phyloP scores from a whole-genome alignment of 1,140 invertebrate genomes.

The Venturia canescens region DNA sequence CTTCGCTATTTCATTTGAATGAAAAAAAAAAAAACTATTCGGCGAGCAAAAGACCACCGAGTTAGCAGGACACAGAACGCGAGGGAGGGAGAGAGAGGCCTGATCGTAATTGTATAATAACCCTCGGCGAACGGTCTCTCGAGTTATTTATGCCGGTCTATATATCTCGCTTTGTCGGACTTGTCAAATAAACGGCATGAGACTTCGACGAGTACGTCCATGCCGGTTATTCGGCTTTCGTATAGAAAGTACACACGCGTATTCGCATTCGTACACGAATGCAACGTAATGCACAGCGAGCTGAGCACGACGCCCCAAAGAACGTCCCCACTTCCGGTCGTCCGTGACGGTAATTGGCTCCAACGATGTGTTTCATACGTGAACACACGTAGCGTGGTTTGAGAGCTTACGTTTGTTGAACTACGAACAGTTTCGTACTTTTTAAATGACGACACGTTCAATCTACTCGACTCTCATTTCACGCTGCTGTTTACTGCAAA shows the following conservation, averaged over 20 bases:
- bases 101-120: conserved; percentile 76
- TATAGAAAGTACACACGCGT: background rate
- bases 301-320: conserved; percentile 48
- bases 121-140: conserved; percentile 65
- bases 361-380: conserved; percentile 31
- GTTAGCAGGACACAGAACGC: conserved; percentile 49
- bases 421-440: background rate
- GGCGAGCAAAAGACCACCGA: conserved; percentile 64
- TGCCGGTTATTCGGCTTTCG: conserved; percentile 8
- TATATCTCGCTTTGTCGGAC: conserved; percentile 65
- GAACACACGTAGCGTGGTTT: background rate
- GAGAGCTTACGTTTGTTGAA: background rate
- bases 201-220: conserved; percentile 60
- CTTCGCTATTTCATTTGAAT: no score
- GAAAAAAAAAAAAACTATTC: background rate
- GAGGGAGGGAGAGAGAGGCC: conserved; percentile 60
- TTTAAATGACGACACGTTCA: background rate
- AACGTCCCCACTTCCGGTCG: conserved; percentile 37
- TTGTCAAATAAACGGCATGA: conserved; percentile 65
- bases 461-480: background rate
- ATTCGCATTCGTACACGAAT: conserved; percentile 19
- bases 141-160: conserved; percentile 71
- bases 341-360: conserved; percentile 41
- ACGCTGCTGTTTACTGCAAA: background rate
- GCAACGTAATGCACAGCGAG: conserved; percentile 18